A percentile compares a stretch with the other conserved stretches of the same genome.
phyloP scores from a whole-genome alignment of 2,888 invertebrate genomes.

The Agriopis leucophaearia region DNA sequence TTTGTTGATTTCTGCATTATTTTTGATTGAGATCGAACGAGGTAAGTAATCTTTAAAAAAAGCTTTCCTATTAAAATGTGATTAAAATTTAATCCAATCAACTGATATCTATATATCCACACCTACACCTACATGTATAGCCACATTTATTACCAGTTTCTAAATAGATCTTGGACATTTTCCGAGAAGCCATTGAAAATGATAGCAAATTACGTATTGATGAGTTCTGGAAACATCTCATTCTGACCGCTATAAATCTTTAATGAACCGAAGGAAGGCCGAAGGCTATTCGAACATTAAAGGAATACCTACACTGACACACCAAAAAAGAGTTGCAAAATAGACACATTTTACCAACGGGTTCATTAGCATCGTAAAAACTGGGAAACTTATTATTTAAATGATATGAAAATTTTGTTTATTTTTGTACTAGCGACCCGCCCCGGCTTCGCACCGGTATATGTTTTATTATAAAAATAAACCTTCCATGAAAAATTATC shows the following conservation, averaged over 20 bases:
- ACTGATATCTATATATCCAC: background rate
- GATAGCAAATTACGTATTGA: conserved; percentile 15
- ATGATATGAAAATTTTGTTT: no score
- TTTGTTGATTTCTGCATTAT: background rate
- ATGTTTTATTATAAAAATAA: no score
- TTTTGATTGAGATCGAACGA: background rate
- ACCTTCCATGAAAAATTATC: no score
- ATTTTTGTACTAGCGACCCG: no score
- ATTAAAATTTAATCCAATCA: background rate
- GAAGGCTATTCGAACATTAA: background rate
- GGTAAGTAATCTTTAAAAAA: background rate
- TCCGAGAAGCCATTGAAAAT: conserved; percentile 18
- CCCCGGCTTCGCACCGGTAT: no score
- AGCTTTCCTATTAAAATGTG: background rate
- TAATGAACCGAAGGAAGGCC: background rate
- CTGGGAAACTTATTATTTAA: no score
- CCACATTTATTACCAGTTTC: background rate
- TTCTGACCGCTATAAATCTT: conserved; percentile 8
- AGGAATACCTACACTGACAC: no score
- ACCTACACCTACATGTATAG: background rate
- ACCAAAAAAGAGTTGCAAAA: background rate
- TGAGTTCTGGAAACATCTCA: conserved; percentile 20
- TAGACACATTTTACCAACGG: background rate
- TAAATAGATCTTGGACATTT: conserved; percentile 5
- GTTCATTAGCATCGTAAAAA: no score